Base-by-base conservation (phyloP, 2,797 vertebrate genomes). In the Lycodopsis pacificus region DNA sequence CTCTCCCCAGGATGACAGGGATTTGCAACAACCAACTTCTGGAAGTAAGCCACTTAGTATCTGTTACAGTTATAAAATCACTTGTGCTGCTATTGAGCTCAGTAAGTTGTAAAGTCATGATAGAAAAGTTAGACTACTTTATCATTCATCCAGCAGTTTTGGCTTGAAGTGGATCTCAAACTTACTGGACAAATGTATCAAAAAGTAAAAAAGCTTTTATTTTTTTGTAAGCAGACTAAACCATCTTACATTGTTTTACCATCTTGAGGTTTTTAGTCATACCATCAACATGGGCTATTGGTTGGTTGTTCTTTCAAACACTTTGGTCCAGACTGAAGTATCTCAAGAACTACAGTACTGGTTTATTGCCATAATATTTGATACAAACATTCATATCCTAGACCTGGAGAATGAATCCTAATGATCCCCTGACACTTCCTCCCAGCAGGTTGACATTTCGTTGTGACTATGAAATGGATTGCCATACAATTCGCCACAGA, bases 21-120 rank as follows among this genome's bases (percentile, higher is more conserved):
- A 76, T 73, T 88, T 77, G 71, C 68, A 77, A 20, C 42, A 40
- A 25, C n/a, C 62, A 34, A 46, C 30, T 12, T 67, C 20, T 42
- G 40, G 32, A 38, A 73, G 25, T 44, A 40, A 67, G 11, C 12
- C 20, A 46, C 46, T 44, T 22, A 49, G 22, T 38, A 36, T 61
- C 25, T 74, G 22, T 71, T 63, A 22, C 15, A 5, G 11, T 51
- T 58, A 66, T 15, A 22, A 71, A 27, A 59, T 27, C 62, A 46
- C 61, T 13, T 44, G 32, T 54, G 12, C 32, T 71, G 14, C 42
- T 34, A n/a, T 12, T 44, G 32, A 70, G 66, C n/a, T 66, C 32
- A 58, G 40, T 20, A 62, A 73, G n/a, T 7, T 57, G 40, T 22
- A 44, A 40, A 66, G 1, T 48, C 7, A 30, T 20, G 62, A 30